Evolutionary conservation across 2,797 vertebrate species (phyloP), one percentile per base, ranked within the genome.

Genomic region (Eulemur albifrons): DNA sequence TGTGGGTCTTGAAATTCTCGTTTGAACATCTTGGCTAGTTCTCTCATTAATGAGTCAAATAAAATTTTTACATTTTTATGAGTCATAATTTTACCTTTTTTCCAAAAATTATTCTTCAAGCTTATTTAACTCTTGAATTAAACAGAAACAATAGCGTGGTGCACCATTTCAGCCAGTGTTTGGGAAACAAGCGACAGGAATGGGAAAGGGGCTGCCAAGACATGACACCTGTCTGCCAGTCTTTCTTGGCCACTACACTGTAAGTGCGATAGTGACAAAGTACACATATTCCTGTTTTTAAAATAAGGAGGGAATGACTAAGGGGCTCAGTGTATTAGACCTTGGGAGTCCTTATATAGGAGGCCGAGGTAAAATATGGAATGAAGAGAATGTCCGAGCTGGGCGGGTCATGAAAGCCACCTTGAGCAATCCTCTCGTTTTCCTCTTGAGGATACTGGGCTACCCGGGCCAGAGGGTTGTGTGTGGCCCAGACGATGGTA

Each of bases 1-100:
- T 17, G 52, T 45, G 18, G n/a, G 38, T 97, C 77, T 95, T 70
- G 15, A 35, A 88, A 35, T 94, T 93, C 67, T 91, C 65, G 63
- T 96, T 73, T 38, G 48, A 93, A 70, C 13, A 76, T 67, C 32
- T 95, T 67, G 59, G 52, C 45, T 38, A 65, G 17, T 54, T 80
- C 25, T 45, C 21, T 93, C 23, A 70, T 80, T 92, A 75, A 87
- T 38, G 43, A 83, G 45, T 40, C 92, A 88, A 96, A 84, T 27
- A 88, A 92, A 76, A 81, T 38, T 30, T 84, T 76, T 77, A 70
- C 50, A 73, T 80, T 92, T 95, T 94, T 76, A 65, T 80, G 45
- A 52, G 69, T 61, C 61, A 54, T 65, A 82, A 43, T 61, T 93
- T 88, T 80, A 40, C 32, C 27, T 63, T 38, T 40, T 17, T 4